These are phyloP conservation scores for Hoplodrina blanda DNA, from an alignment of 2,888 invertebrate genomes.

Conservation along the genomic window DNA sequence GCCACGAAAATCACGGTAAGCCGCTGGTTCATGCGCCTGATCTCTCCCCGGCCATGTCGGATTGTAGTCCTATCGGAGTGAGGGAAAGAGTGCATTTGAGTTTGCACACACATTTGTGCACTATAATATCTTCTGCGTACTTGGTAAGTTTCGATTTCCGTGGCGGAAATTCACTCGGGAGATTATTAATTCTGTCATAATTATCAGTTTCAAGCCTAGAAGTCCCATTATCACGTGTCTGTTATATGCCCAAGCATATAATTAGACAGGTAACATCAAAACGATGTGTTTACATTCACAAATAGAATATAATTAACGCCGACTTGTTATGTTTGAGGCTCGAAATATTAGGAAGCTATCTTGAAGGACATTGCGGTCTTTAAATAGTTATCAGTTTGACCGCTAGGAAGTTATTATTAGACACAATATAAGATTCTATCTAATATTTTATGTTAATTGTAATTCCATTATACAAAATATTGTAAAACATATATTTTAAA, in stretches of 20 bases:
- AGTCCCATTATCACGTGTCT: slow-evolving; percentile 2
- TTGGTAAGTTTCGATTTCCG: too few species aligned
- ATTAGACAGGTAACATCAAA: slow-evolving; percentile 41
- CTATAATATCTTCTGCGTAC: too few species aligned
- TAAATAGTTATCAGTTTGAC: slow-evolving; percentile 26
- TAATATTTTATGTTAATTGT: too few species aligned
- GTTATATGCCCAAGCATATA: slow-evolving; percentile 19
- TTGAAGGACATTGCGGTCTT: slow-evolving; percentile 39
- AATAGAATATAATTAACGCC: slow-evolving; percentile 56
- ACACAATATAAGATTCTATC: background rate
- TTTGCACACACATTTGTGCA: background rate
- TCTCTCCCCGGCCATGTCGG: too few species aligned
- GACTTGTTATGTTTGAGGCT: slow-evolving; percentile 25
- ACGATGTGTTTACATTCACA: slow-evolving; percentile 43
- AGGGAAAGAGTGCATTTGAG: background rate
- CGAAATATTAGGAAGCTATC: slow-evolving; percentile 47
- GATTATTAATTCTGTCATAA: too few species aligned
- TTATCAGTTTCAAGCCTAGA: background rate
- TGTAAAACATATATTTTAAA: background rate
- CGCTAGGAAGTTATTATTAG: slow-evolving; percentile 13
- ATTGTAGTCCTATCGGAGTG: too few species aligned
- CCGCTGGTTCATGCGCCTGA: too few species aligned
- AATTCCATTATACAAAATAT: background rate
- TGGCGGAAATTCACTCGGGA: too few species aligned
- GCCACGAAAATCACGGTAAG: background rate